phyloP scores from a whole-genome alignment of 2,113 vertebrate species.

The Colistium nudipinnis region DNA sequence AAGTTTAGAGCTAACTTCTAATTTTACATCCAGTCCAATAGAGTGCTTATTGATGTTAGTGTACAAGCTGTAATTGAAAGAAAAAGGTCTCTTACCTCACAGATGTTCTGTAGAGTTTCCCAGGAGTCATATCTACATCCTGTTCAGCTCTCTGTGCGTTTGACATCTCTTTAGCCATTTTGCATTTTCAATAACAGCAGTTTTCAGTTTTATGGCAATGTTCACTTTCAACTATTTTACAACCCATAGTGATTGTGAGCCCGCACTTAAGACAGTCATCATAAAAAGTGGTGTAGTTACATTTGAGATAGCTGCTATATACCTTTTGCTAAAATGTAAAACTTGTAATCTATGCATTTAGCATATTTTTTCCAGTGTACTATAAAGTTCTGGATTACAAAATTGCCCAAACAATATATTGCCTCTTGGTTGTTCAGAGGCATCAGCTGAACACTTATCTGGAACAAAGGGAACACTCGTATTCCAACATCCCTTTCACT shows the following conservation, averaged over 20 bases:
- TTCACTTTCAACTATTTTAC: constrained; percentile 40
- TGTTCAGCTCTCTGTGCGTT: background rate
- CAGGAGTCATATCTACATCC: background rate
- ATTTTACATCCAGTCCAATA: too few species aligned
- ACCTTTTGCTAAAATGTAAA: background rate
- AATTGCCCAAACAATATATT: constrained; percentile 6
- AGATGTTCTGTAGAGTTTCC: constrained; percentile 1
- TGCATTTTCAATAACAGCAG: constrained; percentile 1
- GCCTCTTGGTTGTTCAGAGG: constrained; percentile 9
- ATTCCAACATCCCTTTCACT: background rate
- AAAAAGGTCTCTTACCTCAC: background rate
- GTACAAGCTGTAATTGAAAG: background rate
- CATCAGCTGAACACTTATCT: constrained; percentile 4
- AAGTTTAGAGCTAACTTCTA: too few species aligned
- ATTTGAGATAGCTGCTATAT: background rate
- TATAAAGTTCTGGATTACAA: background rate
- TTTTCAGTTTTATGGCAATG: constrained; percentile 47
- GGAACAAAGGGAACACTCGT: constrained; percentile 3
- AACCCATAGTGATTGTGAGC: constrained; percentile 35
- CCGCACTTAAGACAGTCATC: constrained; percentile 25
- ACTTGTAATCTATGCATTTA: background rate
- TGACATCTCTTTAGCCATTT: constrained; percentile 5
- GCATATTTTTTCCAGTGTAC: background rate
- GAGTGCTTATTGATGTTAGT: too few species aligned
- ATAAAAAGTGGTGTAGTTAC: constrained; percentile 24